A percentile compares a stretch with the other conserved stretches of the same genome.
Conservation (phyloP, 2,888 invertebrate species). For the Ceramica pisi region DNA sequence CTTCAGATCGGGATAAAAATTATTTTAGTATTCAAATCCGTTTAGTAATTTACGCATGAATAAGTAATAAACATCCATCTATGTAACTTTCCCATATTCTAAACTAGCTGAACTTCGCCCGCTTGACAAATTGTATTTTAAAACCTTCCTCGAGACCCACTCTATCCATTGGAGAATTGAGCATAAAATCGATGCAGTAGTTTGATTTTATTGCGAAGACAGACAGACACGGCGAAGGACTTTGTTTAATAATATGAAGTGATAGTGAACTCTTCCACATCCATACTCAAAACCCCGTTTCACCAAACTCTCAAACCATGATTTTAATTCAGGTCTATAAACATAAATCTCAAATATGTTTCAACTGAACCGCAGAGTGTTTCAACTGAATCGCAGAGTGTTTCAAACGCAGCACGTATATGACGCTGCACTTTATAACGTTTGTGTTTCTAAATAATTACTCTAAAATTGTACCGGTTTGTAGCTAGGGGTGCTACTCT, state of each 20-base stretch:
- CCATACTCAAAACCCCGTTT: not conserved
- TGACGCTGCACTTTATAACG: slow-evolving; percentile 56
- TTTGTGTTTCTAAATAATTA: slow-evolving; percentile 63
- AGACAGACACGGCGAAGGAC: too few species aligned
- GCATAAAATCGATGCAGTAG: too few species aligned
- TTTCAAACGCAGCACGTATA: slow-evolving; percentile 48
- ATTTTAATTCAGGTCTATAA: slow-evolving; percentile 27
- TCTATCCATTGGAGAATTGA: too few species aligned
- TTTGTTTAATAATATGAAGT: too few species aligned
- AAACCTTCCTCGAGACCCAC: too few species aligned
- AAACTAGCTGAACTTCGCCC: too few species aligned
- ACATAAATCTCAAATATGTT: slow-evolving; percentile 22
- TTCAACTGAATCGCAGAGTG: not conserved
- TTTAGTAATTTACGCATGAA: too few species aligned
- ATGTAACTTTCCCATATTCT: not conserved
- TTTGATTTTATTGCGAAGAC: too few species aligned
- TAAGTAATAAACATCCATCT: too few species aligned
- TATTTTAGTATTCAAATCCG: too few species aligned
- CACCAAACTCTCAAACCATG: not conserved
- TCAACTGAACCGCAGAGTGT: slow-evolving; percentile 15
- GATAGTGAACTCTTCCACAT: not conserved
- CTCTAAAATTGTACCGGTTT: slow-evolving; percentile 51
- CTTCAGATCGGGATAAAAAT: too few species aligned
- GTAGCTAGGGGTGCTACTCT: slow-evolving; percentile 44
- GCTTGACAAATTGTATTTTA: too few species aligned